Evolutionary conservation across 2,797 vertebrate genomes (phyloP).

Genomic region (Peromyscus melanophrys): DNA sequence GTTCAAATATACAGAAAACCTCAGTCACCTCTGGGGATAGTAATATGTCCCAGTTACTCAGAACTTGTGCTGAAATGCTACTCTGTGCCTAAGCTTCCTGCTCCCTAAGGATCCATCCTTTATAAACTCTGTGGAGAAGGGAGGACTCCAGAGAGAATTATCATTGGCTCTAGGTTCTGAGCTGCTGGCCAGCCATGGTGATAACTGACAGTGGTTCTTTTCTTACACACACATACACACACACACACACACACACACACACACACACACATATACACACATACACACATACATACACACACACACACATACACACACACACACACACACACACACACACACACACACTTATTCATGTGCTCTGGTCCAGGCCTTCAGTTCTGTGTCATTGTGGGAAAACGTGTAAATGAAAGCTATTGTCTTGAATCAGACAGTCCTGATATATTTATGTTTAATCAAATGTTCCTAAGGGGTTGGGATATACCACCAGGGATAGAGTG

Average conservation of each 20-base stretch:
- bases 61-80: background rate
- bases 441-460: background rate
- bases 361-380: background rate
- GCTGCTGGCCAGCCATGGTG: background rate
- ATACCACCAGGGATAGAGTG: background rate
- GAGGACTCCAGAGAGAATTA: background rate
- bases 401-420: background rate
- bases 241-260: background rate
- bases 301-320: background rate
- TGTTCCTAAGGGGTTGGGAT: background rate
- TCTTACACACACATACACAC: background rate
- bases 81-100: background rate
- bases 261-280: no score
- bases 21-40: background rate
- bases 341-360: no score
- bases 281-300: background rate
- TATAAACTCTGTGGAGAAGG: accelerated
- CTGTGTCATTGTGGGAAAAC: background rate
- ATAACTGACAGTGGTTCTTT: background rate
- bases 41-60: background rate
- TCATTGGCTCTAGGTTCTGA: background rate
- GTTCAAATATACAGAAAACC: background rate
- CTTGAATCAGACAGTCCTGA: background rate
- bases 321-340: background rate
- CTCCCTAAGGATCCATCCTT: background rate